Evolutionary conservation across 2,888 invertebrate genomes (phyloP), one percentile per base, ranked within the genome.

Genomic region (Hypena proboscidalis): DNA sequence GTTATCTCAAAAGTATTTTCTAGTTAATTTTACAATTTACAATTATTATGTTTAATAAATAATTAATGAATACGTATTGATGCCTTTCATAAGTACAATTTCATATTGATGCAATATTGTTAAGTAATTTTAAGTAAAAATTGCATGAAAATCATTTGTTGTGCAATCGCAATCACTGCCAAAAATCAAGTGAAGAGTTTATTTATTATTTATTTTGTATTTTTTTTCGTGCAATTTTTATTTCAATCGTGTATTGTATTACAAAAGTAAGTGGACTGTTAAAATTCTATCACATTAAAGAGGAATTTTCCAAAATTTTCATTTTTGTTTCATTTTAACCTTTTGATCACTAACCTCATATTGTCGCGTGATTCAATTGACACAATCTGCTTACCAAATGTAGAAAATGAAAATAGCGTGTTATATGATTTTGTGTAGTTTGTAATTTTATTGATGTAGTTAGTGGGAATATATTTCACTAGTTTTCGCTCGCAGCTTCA

Each of bases 211-310:
- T 32, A 22, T 17, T 47, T 34, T 22, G 26, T 15, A 17, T 14
- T 17, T 50, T 50, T 49, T 67, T 69, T 67, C 63, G 56, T 69
- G 68, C 61, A 44, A 6, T 40, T 58, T 50, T 49, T 47, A 43
- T 62, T 50, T 42, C 55, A 64, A 67, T 65, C 49, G 66, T 61
- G 56, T 48, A 63, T 58, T 66, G 63, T 74, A 59, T 58, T 74
- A 70, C 71, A 54, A 68, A 71, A 50, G 86, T 88, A 87, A 88
- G 86, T 87, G 85, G 87, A 88, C 81, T 88, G 88, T 88, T 87
- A 70, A 81, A 84, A 80, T 87, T 85, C 67, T 83, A 83, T 86
- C 85, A 85, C 83, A 87, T 83, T 87, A 88, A 89, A 87, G 47
- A 56, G 48, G 45, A 61, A 43, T 63, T 67, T 75, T 68, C 50